Evolutionary conservation across 2,888 invertebrate genomes (phyloP).

Genomic region (Eupithecia pulchellata): DNA sequence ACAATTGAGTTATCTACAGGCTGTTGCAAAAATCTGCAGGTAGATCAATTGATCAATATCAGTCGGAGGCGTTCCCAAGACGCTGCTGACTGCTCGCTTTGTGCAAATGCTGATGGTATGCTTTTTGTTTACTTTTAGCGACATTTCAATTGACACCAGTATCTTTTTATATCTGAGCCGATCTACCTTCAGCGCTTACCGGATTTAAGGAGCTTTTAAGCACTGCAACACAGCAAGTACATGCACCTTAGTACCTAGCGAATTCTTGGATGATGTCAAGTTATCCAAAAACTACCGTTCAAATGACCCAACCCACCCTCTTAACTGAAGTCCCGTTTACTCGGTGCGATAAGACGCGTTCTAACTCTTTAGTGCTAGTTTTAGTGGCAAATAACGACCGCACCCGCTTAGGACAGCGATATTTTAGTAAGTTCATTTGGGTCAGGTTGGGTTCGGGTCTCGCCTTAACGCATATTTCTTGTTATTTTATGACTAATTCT

Average conservation of each 20-base stretch:
- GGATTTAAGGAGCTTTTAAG: not conserved
- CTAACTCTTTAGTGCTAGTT: constrained; percentile 27
- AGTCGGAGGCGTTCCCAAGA: no score
- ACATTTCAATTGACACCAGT: no score
- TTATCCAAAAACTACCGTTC: constrained; percentile 64
- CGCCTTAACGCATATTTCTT: not conserved
- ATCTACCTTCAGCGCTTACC: not conserved
- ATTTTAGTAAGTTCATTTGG: constrained; percentile 30
- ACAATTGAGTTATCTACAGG: no score
- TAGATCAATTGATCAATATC: no score
- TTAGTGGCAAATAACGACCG: constrained; percentile 31
- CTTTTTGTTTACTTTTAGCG: no score
- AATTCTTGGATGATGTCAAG: constrained; percentile 46
- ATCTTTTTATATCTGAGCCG: not conserved
- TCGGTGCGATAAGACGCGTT: constrained; percentile 38
- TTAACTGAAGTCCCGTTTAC: constrained; percentile 63
- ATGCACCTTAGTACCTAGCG: not conserved
- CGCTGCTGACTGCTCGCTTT: no score
- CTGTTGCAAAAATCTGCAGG: no score
- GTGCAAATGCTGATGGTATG: no score
- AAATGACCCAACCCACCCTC: constrained; percentile 73
- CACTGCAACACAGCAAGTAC: not conserved
- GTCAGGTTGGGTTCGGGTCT: constrained; percentile 10
- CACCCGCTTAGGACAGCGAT: constrained; percentile 26
- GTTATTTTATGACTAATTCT: constrained; percentile 4